These are phyloP conservation scores for Ophion ventricosus DNA, from an alignment of 2,888 invertebrate species.

Conservation along the genomic window DNA sequence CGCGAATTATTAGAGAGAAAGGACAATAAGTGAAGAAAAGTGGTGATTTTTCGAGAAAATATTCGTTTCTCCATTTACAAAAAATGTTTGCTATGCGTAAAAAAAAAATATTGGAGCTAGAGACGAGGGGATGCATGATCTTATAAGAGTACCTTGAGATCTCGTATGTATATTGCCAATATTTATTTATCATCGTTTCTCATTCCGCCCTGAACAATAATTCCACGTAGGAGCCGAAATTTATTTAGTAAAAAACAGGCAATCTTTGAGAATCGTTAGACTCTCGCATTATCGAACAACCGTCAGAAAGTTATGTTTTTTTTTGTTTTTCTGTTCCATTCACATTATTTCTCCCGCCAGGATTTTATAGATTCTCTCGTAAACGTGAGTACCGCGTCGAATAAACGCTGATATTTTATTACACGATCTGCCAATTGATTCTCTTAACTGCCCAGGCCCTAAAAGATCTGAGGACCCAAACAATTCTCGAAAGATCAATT, in stretches of 20 bases:
- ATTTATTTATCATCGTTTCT: background rate
- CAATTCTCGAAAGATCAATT: background rate
- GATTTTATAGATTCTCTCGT: slow-evolving; percentile 83
- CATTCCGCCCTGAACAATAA: background rate
- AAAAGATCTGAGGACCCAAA: slow-evolving; percentile 63
- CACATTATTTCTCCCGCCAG: slow-evolving; percentile 81
- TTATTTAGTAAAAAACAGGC: slow-evolving; percentile 39
- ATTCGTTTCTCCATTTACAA: no score
- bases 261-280: background rate
- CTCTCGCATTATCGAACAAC: slow-evolving; percentile 48
- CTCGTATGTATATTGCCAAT: background rate
- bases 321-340: slow-evolving; percentile 80
- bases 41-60: no score
- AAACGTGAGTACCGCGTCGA: slow-evolving; percentile 85
- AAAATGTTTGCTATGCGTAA: no score
- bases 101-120: no score
- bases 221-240: slow-evolving; percentile 27
- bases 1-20: no score
- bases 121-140: no score
- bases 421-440: slow-evolving; percentile 52
- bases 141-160: no score
- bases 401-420: slow-evolving; percentile 66
- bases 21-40: no score
- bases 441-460: slow-evolving; percentile 55
- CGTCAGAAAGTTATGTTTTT: slow-evolving; percentile 72